These are phyloP conservation scores for Tribolium freemani DNA, from an alignment of 2,888 invertebrate species.

Conservation along the genomic window DNA sequence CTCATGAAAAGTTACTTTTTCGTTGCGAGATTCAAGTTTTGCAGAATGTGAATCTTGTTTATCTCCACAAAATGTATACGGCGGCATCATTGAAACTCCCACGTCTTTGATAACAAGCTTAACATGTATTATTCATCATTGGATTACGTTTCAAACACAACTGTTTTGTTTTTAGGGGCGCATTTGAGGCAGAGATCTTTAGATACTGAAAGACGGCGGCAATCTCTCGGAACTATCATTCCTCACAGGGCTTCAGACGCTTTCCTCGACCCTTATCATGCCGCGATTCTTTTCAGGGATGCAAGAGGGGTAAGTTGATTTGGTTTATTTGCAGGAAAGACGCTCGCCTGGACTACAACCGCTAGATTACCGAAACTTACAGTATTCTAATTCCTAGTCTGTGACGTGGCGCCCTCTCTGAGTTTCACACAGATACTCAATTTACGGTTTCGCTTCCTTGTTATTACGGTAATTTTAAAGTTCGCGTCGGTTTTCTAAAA, in stretches of 20 bases:
- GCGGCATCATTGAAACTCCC: not conserved
- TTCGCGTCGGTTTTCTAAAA: not conserved
- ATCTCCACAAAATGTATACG: not conserved
- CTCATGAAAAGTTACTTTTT: not conserved
- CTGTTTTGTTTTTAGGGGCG: slow-evolving; percentile 74
- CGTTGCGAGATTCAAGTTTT: not conserved
- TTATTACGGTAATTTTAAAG: not conserved
- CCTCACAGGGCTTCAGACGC: slow-evolving; percentile 83
- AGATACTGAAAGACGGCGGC: slow-evolving; percentile 83
- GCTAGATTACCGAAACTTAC: not conserved
- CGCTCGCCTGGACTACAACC: no score
- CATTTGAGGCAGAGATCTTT: slow-evolving; percentile 81
- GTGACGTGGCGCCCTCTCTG: not conserved
- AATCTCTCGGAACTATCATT: slow-evolving; percentile 80
- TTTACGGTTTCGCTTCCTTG: not conserved
- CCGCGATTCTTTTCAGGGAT: slow-evolving; percentile 91
- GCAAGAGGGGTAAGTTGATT: slow-evolving; percentile 86
- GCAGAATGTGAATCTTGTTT: not conserved
- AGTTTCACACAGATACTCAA: not conserved
- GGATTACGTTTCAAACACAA: not conserved
- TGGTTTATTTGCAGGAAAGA: no score
- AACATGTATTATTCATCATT: slow-evolving; percentile 24
- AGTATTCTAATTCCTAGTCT: not conserved
- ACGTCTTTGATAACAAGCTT: slow-evolving; percentile 1
- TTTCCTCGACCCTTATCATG: slow-evolving; percentile 88